Base-by-base conservation (phyloP, 2,888 invertebrate genomes). In the Orgyia antiqua region DNA sequence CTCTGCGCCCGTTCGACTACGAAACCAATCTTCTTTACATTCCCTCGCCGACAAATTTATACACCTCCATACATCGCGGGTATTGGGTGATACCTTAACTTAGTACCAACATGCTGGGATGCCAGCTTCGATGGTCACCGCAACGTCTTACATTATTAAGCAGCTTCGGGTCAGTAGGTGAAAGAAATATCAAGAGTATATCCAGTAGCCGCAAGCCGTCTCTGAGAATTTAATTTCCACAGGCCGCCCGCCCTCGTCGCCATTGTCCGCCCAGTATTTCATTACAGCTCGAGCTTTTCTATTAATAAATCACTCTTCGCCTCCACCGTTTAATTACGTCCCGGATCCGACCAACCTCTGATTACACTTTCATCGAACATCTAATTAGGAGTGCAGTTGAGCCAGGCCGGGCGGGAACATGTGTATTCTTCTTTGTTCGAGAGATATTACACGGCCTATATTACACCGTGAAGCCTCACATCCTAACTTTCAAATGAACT, bases 221-320 rank as follows among this genome's bases (percentile, higher is more conserved):
- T 63, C 68, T 64, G 74, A 80, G 84, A 84, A 86, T 86, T 84
- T 84, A 86, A 86, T 86, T 86, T 83, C 78, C 75, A 76, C 70
- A 58, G 64, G 54, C 68, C 73, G 67, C 69, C 79, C 73, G 71
- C 79, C 77, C 76, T 68, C 67, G 51, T 69, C 77, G 67, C 80
- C 71, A 84, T 84, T 84, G 86, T 84, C 78, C 80, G 79, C 77
- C 79, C 78, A 83, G 83, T 84, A 84, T 86, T 86, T 84, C 84
- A 84, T 86, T 84, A 84, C 77, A 68, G 80, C 78, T 75, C 70
- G 69, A 80, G 84, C 83, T 86, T 83, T 84, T 84, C 86, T 86
- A 86, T 84, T 86, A 86, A 86, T 86, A 86, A 86, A 86, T 86
- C 86, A 86, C 83, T 84, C 79, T 83, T 86, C 83, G 84, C 82